Evolutionary conservation across 2,888 invertebrate genomes (phyloP).

Genomic region (Caenorhabditis afra): DNA sequence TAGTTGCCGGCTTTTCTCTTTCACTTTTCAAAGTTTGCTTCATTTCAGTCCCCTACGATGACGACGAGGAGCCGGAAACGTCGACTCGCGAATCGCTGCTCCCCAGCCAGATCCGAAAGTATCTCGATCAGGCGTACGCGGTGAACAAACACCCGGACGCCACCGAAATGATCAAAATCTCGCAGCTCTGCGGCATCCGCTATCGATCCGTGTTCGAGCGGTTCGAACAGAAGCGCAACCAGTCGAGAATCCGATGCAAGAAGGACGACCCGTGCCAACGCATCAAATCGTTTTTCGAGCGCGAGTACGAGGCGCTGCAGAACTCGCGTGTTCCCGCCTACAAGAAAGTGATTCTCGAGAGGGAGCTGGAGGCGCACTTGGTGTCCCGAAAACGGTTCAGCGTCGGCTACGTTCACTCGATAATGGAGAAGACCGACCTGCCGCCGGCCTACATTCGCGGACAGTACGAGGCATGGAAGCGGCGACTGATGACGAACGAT

Average conservation of each 20-base stretch:
- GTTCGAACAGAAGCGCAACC: not conserved
- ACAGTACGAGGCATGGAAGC: slow-evolving; percentile 1
- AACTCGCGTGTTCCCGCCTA: not conserved
- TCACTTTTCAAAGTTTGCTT: too few relatives aligned
- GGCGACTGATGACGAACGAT: slow-evolving; percentile 4
- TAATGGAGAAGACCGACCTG: slow-evolving; percentile 20
- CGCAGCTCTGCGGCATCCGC: slow-evolving; percentile 1
- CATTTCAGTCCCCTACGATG: not conserved
- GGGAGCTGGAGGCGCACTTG: not conserved
- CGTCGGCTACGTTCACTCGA: slow-evolving; percentile 12
- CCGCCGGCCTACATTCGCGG: slow-evolving; percentile 8
- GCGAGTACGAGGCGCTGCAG: not conserved
- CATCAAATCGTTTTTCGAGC: not conserved
- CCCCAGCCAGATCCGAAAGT: not conserved
- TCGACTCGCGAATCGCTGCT: too few relatives aligned
- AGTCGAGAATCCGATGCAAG: not conserved
- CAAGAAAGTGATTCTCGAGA: not conserved
- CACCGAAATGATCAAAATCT: slow-evolving; percentile 2
- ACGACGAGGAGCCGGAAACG: slow-evolving; percentile 1
- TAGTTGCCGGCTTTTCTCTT: too few relatives aligned
- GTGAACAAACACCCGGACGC: not conserved
- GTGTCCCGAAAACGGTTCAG: slow-evolving; percentile 6
- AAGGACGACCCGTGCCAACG: not conserved
- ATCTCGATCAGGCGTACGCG: not conserved
- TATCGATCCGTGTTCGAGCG: slow-evolving; percentile 10